phyloP scores from a whole-genome alignment of 2,113 vertebrate species.

The Tor tambroides region DNA sequence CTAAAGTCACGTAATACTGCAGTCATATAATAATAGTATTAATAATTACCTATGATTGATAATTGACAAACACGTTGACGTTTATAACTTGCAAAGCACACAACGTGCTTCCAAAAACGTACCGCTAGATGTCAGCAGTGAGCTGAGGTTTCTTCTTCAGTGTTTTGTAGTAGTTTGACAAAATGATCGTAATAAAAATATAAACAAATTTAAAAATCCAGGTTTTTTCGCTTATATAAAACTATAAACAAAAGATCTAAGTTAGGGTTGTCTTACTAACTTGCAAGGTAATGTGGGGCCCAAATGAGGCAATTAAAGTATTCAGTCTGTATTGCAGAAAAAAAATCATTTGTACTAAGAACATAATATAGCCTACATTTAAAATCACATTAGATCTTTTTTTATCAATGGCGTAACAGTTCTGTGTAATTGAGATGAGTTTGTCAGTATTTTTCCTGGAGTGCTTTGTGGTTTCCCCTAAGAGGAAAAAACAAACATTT shows the following conservation, averaged over 20 bases:
- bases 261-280: not conserved
- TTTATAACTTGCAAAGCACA: not conserved
- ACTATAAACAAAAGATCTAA: not conserved
- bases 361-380: no score
- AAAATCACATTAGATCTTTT: not conserved
- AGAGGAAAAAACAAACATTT: not conserved
- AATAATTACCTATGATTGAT: not conserved
- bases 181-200: not conserved
- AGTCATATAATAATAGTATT: not conserved
- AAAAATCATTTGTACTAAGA: not conserved
- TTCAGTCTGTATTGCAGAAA: not conserved
- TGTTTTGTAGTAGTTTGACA: not conserved
- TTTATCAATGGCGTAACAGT: not conserved
- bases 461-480: not conserved
- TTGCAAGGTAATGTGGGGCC: not conserved
- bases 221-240: not conserved
- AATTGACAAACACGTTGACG: not conserved
- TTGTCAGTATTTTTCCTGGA: not conserved
- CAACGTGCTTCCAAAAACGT: not conserved
- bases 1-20: not conserved
- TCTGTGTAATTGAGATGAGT: not conserved
- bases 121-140: conserved; percentile 10
- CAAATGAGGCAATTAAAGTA: not conserved
- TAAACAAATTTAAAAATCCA: not conserved
- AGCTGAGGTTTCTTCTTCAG: not conserved